Evolutionary conservation across 2,797 vertebrate genomes (phyloP), one percentile per base, ranked within the genome.

Genomic region (Chaetodon trifasciatus): DNA sequence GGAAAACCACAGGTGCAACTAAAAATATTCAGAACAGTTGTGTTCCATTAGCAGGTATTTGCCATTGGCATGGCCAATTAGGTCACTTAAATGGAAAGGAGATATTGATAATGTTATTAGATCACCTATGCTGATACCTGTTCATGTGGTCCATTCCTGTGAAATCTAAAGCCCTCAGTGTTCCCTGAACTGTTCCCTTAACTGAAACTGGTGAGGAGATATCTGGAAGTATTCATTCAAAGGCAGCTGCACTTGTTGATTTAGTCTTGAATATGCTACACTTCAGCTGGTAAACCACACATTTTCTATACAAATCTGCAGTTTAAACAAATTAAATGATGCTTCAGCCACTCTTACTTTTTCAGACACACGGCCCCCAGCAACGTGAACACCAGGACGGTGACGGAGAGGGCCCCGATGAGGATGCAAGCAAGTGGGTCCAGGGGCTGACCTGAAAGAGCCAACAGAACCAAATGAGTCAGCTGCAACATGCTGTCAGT

Each of bases 291-390:
- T 21, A 6, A 37, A 50, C 16, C 13, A 16, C 12, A 12, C 11
- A 23, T 28, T 7, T 42, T 15, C n/a, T 44, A 10, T 44, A 32
- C 9, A 44, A 16, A 39, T 24, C 44, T 28, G 23, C 17, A 40
- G 39, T 10, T 24, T 49, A 3, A 67, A 37, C 8, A 61, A 60
- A 62, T 32, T 5, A 11, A 68, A 23, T 2, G 1, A 24, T 7
- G 37, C 40, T 68, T 75, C 19, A 57, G 32, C 37, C 0, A 12
- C 0, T 65, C 88, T 90, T 93, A 95, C 95, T 91, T 95, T 70
- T 32, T 88, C 12, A 94, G 5, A 62, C 82, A 92, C 46, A 91
- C 1, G 12, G 71, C 5, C 19, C 82, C 87, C 56, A 93, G 46
- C 47, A 91, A 21, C 3, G 32, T 1, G 37, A 85, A 57, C 37